These are phyloP conservation scores for Dicyrtomina minuta DNA, from an alignment of 2,888 invertebrate genomes.

Conservation along the genomic window DNA sequence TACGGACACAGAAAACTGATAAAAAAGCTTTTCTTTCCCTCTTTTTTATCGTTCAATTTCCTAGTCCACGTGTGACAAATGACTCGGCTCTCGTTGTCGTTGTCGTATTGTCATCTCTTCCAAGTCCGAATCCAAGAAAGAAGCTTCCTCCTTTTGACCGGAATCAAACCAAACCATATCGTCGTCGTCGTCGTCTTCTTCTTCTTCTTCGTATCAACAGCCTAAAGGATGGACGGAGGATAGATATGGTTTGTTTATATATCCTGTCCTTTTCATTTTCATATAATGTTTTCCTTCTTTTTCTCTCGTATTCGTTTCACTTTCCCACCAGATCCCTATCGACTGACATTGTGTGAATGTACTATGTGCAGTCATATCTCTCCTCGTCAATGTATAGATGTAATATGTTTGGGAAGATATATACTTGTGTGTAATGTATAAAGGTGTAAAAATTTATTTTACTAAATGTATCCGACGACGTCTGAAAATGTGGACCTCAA, in stretches of 20 bases:
- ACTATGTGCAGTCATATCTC: no score
- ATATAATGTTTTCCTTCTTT: no score
- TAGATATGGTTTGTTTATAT: background rate
- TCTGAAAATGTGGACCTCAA: constrained; percentile 1
- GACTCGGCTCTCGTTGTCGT: constrained; percentile 11
- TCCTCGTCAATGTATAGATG: no score
- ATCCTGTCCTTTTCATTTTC: no score
- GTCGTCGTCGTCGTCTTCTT: no score
- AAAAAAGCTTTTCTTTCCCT: constrained; percentile 35
- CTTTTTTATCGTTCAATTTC: constrained; percentile 41
- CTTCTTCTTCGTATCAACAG: background rate
- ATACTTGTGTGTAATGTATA: background rate
- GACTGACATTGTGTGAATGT: no score
- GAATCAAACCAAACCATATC: no score
- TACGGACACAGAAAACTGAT: constrained; percentile 39
- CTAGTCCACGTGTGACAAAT: constrained; percentile 42
- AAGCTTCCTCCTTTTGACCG: background rate
- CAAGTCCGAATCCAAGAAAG: background rate
- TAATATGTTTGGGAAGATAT: background rate
- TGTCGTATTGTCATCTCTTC: constrained; percentile 1
- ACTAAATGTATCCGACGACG: constrained; percentile 16
- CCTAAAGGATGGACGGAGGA: background rate
- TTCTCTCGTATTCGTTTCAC: no score
- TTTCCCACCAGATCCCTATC: no score
- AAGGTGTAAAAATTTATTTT: background rate